A percentile compares a stretch with the other conserved stretches of the same genome.
Conservation (phyloP, 1,140 invertebrate species). For the Melanaphis sacchari region DNA sequence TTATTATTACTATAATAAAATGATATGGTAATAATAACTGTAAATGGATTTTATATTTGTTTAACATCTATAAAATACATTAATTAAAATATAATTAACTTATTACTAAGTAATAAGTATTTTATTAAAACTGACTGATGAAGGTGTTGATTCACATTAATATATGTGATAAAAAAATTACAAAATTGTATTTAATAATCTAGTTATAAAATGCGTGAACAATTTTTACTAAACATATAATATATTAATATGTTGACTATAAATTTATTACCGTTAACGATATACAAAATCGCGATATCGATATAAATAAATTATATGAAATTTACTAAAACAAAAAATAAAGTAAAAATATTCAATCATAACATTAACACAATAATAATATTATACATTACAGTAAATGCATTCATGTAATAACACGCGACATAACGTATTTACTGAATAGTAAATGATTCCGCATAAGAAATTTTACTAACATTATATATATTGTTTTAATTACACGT, state of each 20-base stretch:
- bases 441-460: not conserved
- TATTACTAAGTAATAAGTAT: not conserved
- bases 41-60: not conserved
- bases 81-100: not conserved
- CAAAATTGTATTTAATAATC: not conserved
- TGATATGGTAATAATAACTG: not conserved
- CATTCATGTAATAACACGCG: not conserved
- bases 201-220: not conserved
- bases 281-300: not conserved
- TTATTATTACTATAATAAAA: not conserved
- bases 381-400: not conserved
- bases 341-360: not conserved
- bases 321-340: not conserved
- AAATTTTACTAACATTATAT: no score
- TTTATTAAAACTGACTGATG: no score
- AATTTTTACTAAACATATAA: no score
- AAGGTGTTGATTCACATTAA: not conserved
- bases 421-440: not conserved
- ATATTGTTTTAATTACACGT: not conserved
- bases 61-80: not conserved
- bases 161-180: not conserved
- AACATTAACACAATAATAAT: not conserved
- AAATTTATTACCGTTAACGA: no score
- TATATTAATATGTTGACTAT: not conserved
- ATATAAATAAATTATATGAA: not conserved